Evolutionary conservation across 2,888 invertebrate genomes (phyloP).

Genomic region (Camptogramma bilineatum): DNA sequence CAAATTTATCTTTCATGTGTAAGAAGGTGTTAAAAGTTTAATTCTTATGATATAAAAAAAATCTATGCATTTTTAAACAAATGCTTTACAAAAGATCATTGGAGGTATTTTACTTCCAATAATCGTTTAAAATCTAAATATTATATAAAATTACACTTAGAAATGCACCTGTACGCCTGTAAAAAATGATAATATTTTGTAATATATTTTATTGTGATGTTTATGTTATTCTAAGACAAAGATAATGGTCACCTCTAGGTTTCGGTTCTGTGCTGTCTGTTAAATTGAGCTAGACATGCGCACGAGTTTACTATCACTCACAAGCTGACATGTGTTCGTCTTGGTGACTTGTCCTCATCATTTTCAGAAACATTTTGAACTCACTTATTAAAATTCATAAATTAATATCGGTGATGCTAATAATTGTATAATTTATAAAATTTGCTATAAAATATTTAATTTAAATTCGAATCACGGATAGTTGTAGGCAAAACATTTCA

Average conservation of each 20-base stretch:
- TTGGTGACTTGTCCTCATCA: neutral
- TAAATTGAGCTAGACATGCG: neutral
- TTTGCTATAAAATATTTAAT: neutral
- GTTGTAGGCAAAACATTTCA: constrained; percentile 8
- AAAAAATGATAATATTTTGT: constrained; percentile 14
- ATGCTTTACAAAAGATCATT: constrained; percentile 70
- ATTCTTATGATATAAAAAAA: constrained; percentile 40
- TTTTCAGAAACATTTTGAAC: neutral
- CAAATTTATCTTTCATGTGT: constrained; percentile 11
- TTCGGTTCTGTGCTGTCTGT: neutral
- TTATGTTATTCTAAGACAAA: neutral
- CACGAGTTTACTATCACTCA: neutral
- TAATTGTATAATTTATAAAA: constrained; percentile 9
- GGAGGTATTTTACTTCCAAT: constrained; percentile 61
- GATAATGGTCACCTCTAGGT: neutral
- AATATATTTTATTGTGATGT: constrained; percentile 13
- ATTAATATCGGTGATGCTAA: too few species aligned
- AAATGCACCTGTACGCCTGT: constrained; percentile 71
- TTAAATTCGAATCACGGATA: constrained; percentile 9
- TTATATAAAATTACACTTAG: constrained; percentile 71
- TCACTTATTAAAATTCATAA: neutral
- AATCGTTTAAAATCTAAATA: constrained; percentile 49
- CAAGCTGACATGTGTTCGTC: neutral
- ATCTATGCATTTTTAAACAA: constrained; percentile 80
- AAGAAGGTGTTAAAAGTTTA: neutral